Base-by-base conservation (phyloP, 1,140 invertebrate species). In the Penaeus japonicus region DNA sequence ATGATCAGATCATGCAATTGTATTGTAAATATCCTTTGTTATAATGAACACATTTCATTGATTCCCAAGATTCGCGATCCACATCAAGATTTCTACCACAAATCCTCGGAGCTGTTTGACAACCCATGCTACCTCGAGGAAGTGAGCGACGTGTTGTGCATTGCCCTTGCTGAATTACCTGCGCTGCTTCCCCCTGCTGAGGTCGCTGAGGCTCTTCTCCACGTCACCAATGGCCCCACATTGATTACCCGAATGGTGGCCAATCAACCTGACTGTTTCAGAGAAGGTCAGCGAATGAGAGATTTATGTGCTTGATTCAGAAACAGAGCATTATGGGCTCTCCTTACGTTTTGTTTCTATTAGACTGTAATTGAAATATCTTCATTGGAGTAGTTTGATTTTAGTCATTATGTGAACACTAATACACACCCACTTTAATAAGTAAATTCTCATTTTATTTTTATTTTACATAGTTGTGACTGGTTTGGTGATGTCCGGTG, bases 51-150 rank as follows among this genome's bases (percentile, higher is more conserved):
- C 39, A n/a, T 47, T 77, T 27, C 54, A 22, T 81, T 18, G 87
- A 78, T 90, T 90, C 90, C 91, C 4, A 90, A 94, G 93, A 92
- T 94, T 39, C 93, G 93, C 89, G 92, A 93, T 87, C 91, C 92
- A 30, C 92, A 92, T 70, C 93, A 94, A 70, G 96, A 97, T 86
- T 95, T 95, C 91, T 95, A 95, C 91, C 87, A 89, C 84, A 97
- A 97, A 92, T 94, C 96, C 77, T 98, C 97, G 0, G 98, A 99
- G 92, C 93, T 99, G 35, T 98, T 99, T 93, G 98, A 99, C 91
- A 97, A 97, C 94, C 95, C 96, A 90, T 97, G 99, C 1, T 99
- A 99, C 92, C 94, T 98, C 87, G 97, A 98, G 92, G 98, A 99
- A 93, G 96, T 99, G 55, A 96, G 97, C 83, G 98, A 99, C 94